These are phyloP conservation scores for Tursiops truncatus DNA, from an alignment of 2,113 vertebrate genomes.

Conservation along the genomic window DNA sequence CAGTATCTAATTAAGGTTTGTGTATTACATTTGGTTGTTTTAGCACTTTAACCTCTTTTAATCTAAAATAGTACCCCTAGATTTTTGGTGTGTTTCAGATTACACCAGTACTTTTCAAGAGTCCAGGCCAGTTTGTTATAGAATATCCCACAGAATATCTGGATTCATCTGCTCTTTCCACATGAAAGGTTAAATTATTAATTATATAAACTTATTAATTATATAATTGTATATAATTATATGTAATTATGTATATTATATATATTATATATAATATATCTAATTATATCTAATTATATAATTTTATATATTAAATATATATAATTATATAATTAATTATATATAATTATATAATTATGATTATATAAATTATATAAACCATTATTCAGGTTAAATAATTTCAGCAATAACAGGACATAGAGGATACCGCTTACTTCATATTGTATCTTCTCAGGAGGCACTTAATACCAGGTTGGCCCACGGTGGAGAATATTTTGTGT, in stretches of 20 bases:
- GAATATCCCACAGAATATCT: background rate
- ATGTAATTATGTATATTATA: too few relatives aligned
- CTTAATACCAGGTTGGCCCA: background rate
- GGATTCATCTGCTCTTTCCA: slow-evolving; percentile 16
- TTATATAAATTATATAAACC: too few relatives aligned
- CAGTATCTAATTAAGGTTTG: slow-evolving; percentile 11
- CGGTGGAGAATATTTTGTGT: background rate
- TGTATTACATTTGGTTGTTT: background rate
- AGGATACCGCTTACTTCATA: background rate
- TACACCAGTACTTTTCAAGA: slow-evolving; percentile 36
- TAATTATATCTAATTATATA: too few relatives aligned
- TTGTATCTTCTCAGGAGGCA: background rate
- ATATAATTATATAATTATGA: too few relatives aligned
- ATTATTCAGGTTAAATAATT: slow-evolving; percentile 18
- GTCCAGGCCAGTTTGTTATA: background rate
- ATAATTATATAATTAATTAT: too few relatives aligned
- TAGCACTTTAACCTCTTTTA: background rate
- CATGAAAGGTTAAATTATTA: background rate
- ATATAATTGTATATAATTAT: too few relatives aligned
- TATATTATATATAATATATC: too few relatives aligned
- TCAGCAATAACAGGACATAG: background rate
- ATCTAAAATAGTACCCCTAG: background rate
- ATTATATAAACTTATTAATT: too few relatives aligned
- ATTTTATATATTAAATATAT: too few relatives aligned
- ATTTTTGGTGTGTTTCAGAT: slow-evolving; percentile 15